A percentile compares a stretch with the other conserved stretches of the same genome.
phyloP scores from a whole-genome alignment of 2,888 invertebrate genomes.

The Griposia aprilina region DNA sequence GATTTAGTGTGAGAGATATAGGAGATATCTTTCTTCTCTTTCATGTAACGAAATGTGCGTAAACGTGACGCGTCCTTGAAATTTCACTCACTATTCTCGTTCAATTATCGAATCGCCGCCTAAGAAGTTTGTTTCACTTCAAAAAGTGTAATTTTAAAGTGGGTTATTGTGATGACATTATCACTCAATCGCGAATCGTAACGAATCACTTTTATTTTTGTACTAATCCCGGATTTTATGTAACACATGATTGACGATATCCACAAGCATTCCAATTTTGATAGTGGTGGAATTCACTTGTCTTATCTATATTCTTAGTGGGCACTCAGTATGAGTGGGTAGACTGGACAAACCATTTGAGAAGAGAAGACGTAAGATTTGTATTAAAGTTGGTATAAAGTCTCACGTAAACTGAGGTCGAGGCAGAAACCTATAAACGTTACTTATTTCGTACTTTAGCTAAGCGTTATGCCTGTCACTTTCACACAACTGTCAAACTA shows the following conservation, averaged over 20 bases:
- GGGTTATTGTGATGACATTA: constrained; percentile 27
- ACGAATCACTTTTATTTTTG: constrained; percentile 71
- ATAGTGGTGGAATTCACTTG: constrained; percentile 54
- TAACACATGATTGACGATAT: constrained; percentile 61
- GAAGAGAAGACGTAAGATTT: not conserved
- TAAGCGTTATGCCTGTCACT: not conserved
- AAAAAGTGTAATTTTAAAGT: not conserved
- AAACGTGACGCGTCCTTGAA: not conserved
- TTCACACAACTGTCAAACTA: not conserved
- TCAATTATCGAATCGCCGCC: not conserved
- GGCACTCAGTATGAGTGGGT: constrained; percentile 44
- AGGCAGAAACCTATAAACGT: not conserved
- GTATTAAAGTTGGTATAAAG: not conserved
- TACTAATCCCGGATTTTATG: constrained; percentile 70
- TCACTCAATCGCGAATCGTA: constrained; percentile 22
- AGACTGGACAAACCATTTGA: not conserved
- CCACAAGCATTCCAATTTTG: constrained; percentile 71
- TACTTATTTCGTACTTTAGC: not conserved
- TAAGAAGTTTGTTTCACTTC: not conserved
- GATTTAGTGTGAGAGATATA: not conserved
- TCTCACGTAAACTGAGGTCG: constrained; percentile 28
- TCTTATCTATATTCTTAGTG: constrained; percentile 44
- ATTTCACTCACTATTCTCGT: not conserved
- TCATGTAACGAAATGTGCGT: not conserved
- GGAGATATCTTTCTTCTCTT: not conserved